phyloP scores from a whole-genome alignment of 2,113 vertebrate species.

The Oreochromis aureus region DNA sequence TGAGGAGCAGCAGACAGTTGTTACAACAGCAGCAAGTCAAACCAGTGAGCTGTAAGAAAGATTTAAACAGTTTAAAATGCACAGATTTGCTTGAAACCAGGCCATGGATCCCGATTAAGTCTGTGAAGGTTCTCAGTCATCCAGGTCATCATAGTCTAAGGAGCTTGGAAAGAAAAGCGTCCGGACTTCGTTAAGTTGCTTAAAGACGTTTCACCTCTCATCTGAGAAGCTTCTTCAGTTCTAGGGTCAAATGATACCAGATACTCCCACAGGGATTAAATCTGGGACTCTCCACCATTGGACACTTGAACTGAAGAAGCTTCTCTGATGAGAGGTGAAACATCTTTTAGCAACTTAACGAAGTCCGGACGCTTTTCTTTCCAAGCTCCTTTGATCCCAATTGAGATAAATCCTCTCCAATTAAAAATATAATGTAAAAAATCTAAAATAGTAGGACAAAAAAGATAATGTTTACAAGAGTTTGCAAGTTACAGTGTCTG shows the following conservation, averaged over 20 bases:
- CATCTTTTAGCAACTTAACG: not conserved
- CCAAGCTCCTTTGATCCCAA: accelerated
- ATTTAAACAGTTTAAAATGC: accelerated
- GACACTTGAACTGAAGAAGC: accelerated
- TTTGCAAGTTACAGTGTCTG: accelerated
- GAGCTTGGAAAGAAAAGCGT: too few relatives aligned
- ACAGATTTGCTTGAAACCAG: not conserved
- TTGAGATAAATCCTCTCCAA: not conserved
- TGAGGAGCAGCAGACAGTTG: not conserved
- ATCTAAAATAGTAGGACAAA: accelerated
- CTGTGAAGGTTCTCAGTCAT: not conserved
- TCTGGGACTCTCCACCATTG: accelerated
- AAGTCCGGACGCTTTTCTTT: accelerated
- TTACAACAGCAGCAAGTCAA: not conserved
- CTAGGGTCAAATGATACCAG: not conserved
- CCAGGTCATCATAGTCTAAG: accelerated
- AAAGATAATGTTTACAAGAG: accelerated
- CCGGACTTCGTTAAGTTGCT: too few relatives aligned
- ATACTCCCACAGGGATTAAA: not conserved
- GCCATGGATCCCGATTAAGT: not conserved
- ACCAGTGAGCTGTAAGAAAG: not conserved
- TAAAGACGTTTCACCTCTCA: too few relatives aligned
- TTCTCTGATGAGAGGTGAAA: not conserved
- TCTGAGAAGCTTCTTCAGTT: not conserved
- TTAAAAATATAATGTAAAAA: not conserved